Percentiles rank a stretch among this genome's conserved stretches.
Conservation (phyloP, 2,888 invertebrate genomes). For the Eilema caniola region DNA sequence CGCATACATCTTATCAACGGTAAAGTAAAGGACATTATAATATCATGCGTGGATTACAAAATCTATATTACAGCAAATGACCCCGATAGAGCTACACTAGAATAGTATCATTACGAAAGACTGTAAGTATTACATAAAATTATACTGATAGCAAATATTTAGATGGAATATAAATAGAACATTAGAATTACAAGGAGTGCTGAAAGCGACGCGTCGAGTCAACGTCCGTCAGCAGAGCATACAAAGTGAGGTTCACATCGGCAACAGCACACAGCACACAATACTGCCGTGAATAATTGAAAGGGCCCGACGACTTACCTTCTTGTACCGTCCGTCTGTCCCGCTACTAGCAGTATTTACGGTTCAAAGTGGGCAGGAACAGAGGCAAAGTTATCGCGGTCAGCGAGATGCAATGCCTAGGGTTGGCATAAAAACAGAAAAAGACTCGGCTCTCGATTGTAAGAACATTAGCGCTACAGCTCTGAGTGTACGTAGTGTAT, state of each 20-base stretch:
- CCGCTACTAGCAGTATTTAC: slow-evolving; percentile 38
- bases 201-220: slow-evolving; percentile 46
- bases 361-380: slow-evolving; percentile 45
- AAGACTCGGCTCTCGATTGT: slow-evolving; percentile 10
- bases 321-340: slow-evolving; percentile 57
- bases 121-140: not conserved
- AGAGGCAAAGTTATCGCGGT: slow-evolving; percentile 53
- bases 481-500: no score
- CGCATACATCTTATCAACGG: not conserved
- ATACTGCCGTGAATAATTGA: slow-evolving; percentile 77
- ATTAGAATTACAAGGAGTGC: slow-evolving; percentile 18
- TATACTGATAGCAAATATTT: slow-evolving; percentile 15
- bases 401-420: slow-evolving; percentile 66
- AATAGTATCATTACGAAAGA: not conserved
- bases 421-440: slow-evolving; percentile 21
- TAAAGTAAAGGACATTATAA: not conserved
- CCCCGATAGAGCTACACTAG: not conserved
- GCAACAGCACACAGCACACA: slow-evolving; percentile 57
- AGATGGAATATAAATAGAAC: slow-evolving; percentile 14
- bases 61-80: no score
- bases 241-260: slow-evolving; percentile 55
- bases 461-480: slow-evolving; percentile 5
- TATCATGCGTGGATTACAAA: not conserved
- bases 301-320: slow-evolving; percentile 64
- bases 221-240: slow-evolving; percentile 52